Evolutionary conservation across 2,888 invertebrate species (phyloP).

Genomic region (Theodoxus fluviatilis): DNA sequence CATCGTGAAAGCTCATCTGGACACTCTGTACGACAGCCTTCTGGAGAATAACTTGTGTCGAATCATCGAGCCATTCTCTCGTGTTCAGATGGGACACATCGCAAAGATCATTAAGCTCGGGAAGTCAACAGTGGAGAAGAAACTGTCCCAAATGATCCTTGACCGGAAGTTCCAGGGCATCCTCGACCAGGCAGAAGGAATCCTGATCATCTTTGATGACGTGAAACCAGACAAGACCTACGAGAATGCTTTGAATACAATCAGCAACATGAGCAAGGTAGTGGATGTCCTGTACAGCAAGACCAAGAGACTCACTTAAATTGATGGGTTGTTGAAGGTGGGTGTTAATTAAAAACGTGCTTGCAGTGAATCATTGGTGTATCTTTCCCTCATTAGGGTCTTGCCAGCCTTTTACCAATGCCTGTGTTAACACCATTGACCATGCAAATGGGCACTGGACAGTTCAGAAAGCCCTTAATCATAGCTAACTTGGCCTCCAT

Average conservation of each 20-base stretch:
- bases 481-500: too few species aligned
- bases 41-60: slow-evolving; percentile 98
- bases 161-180: slow-evolving; percentile 92
- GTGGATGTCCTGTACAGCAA: slow-evolving; percentile 99
- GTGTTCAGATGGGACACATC: slow-evolving; percentile 77
- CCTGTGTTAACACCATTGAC: too few species aligned
- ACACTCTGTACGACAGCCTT: slow-evolving; percentile 96
- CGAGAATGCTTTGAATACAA: slow-evolving; percentile 94
- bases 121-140: slow-evolving; percentile 86
- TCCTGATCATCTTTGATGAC: slow-evolving; percentile 96
- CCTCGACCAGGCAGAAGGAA: slow-evolving; percentile 97
- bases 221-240: slow-evolving; percentile 94
- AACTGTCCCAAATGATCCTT: slow-evolving; percentile 99
- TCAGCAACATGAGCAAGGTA: slow-evolving; percentile 99
- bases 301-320: slow-evolving; percentile 96
- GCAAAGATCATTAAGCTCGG: not conserved
- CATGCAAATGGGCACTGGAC: too few species aligned
- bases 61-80: slow-evolving; percentile 97
- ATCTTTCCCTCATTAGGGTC: too few species aligned
- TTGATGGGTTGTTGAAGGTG: too few species aligned
- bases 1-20: slow-evolving; percentile 95
- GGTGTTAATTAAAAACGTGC: too few species aligned
- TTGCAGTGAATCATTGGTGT: too few species aligned
- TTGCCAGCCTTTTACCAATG: too few species aligned
- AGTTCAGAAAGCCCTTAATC: too few species aligned